Percentiles rank a stretch among this genome's conserved stretches.
Conservation (phyloP, 1,140 invertebrate genomes). For the Anastrepha ludens region DNA sequence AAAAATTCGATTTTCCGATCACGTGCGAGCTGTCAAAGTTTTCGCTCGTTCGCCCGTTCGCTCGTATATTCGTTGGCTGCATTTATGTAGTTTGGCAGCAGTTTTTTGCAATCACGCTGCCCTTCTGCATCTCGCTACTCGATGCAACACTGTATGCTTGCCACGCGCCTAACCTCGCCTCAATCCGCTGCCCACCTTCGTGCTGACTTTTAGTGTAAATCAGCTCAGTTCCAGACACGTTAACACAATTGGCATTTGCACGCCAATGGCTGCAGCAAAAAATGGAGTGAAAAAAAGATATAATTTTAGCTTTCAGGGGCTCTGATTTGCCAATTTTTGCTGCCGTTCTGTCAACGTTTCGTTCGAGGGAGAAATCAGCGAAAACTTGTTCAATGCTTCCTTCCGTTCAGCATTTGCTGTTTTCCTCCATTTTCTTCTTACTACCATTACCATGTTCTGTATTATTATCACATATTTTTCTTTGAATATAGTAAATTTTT, state of each 20-base stretch:
- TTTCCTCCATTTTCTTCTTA: neutral
- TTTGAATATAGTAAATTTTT: neutral
- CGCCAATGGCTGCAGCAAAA: constrained; percentile 4
- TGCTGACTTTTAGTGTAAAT: neutral
- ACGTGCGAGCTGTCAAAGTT: constrained; percentile 54
- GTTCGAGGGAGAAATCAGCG: neutral
- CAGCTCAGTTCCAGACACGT: neutral
- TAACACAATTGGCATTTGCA: constrained; percentile 46
- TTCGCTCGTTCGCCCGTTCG: neutral
- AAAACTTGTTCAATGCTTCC: constrained; percentile 43
- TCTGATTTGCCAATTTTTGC: constrained; percentile 14
- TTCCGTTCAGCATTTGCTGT: constrained; percentile 26
- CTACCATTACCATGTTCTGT: neutral
- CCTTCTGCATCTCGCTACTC: neutral
- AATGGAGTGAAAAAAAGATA: neutral
- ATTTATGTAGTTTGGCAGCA: constrained; percentile 36
- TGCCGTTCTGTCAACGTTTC: neutral
- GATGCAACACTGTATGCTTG: neutral
- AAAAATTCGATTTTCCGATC: constrained; percentile 54
- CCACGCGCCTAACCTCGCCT: neutral
- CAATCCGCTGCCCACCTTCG: neutral
- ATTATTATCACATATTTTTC: constrained; percentile 16
- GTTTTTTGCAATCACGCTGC: constrained; percentile 18
- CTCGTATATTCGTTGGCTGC: constrained; percentile 2
- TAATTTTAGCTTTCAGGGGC: neutral